Evolutionary conservation across 2,888 invertebrate species (phyloP), one percentile per base, ranked within the genome.

Genomic region (Metalampra italica): DNA sequence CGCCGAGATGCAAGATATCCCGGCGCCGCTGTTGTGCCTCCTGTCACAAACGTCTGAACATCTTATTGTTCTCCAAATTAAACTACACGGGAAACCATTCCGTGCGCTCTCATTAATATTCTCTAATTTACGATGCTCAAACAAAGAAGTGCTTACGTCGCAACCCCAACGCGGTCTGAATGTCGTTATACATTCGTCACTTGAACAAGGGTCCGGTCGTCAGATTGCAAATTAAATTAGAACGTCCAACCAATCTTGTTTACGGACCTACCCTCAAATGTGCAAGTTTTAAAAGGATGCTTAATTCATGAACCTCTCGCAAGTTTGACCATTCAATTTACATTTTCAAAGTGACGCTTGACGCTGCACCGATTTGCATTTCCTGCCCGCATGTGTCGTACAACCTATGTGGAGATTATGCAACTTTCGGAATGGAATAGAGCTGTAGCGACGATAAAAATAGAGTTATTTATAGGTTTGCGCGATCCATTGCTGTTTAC

Each of bases 251-350:
- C 69, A 65, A 73, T 68, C 70, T 75, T 76, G 75, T 78, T 76
- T 75, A 74, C 69, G 65, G 70, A 68, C 69, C 69, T 29, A 44
- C 75, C 77, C 75, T 82, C 77, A 76, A 80, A 79, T 78, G 78
- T 71, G 66, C 68, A 81, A 82, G 78, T 80, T 82, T 82, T 76
- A 77, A 73, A 71, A 70, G 70, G 61, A 82, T 83, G 78, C 76
- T 77, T 85, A 81, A 85, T 85, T 82, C 84, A 86, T 84, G 84
- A 83, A 77, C 77, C 77, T 76, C 78, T 73, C 64, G 70, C 61
- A 73, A 73, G 75, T 82, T 78, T 78, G 82, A 79, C 85, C 83
- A 75, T 80, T 78, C 74, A 76, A 85, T 86, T 85, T 82, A 74
- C 83, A 86, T 85, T 82, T 82, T 76, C 72, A 70, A 76, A 81